Percentiles rank a stretch among this genome's conserved stretches.
These are phyloP conservation scores for Troides helena DNA, from an alignment of 2,888 invertebrate species.

Conservation along the genomic window DNA sequence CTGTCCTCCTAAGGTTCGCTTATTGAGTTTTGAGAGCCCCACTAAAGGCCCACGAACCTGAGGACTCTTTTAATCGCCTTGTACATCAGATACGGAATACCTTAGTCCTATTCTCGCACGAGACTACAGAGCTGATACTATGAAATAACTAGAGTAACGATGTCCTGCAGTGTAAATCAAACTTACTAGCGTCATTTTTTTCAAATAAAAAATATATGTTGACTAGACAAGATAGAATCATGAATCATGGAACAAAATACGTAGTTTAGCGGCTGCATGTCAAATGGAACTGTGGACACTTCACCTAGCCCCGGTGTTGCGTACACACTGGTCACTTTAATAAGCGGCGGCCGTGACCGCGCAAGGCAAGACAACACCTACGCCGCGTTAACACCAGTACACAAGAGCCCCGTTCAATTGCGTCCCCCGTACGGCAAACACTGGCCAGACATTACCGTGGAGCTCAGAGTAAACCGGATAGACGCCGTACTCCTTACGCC, in stretches of 20 bases:
- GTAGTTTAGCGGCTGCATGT: constrained; percentile 16
- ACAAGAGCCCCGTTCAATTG: constrained; percentile 42
- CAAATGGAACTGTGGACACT: constrained; percentile 29
- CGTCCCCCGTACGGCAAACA: constrained; percentile 31
- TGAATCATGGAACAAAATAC: constrained; percentile 1
- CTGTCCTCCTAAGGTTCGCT: too few relatives aligned
- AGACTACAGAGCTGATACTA: too few relatives aligned
- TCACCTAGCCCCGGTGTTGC: constrained; percentile 18
- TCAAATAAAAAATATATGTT: too few relatives aligned
- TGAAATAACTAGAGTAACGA: too few relatives aligned
- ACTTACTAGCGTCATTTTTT: too few relatives aligned
- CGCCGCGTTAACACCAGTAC: constrained; percentile 46
- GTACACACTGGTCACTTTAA: constrained; percentile 39
- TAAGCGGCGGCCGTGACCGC: constrained; percentile 46
- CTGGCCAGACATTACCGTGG: constrained; percentile 37
- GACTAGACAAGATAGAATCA: not conserved
- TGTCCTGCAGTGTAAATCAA: too few relatives aligned
- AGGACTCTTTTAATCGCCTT: too few relatives aligned
- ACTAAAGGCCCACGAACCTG: too few relatives aligned
- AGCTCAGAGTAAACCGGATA: constrained; percentile 46
- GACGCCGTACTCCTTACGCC: constrained; percentile 52
- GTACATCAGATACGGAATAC: too few relatives aligned
- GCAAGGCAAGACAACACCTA: constrained; percentile 55
- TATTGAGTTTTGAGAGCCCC: too few relatives aligned
- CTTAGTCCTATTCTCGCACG: too few relatives aligned